Base-by-base conservation (phyloP, 2,797 vertebrate genomes). In the Hyperoplus lanceolatus region DNA sequence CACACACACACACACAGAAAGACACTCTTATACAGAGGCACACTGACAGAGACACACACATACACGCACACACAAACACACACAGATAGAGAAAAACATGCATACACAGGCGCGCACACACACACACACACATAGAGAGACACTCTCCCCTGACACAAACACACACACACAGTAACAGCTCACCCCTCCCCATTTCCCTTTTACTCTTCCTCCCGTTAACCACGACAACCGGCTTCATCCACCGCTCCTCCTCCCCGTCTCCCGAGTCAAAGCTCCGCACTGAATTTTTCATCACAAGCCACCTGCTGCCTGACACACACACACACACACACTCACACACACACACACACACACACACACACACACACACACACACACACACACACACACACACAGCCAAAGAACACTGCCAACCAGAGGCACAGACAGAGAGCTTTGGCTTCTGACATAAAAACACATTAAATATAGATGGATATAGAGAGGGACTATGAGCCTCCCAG, bases 391-490 rank as follows among this genome's bases (percentile, higher is more conserved):
- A 86, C 80, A 73, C 80, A 90, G 91, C 92, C 90, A 90, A 79
- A 89, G 83, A 80, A 55, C 61, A 76, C 1, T 90, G 95, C 93
- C 95, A 29, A 97, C 87, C 96, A 90, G 95, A 95, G 97, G 94
- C 95, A 6, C 95, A 95, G 91, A 96, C 96, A 86, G 95, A 89
- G 94, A 95, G 54, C 96, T 95, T 29, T 43, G 36, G 74, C 82
- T 36, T 95, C 97, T 93, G 89, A 90, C 87, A 82, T n/a, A 46
- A 56, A 74, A 42, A 55, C 21, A 80, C 58, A 1, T 67, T 53
- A 79, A 77, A 77, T 59, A 83, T 78, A 83, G 86, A 91, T 80
- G 76, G 73, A 75, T 41, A 29, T 41, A 29, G 70, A 67, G 71
- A 67, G 71, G 80, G 72, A 89, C 83, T 83, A 86, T 72, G 61